Base-by-base conservation (phyloP, 2,888 invertebrate genomes). In the Embidobia sp. region DNA sequence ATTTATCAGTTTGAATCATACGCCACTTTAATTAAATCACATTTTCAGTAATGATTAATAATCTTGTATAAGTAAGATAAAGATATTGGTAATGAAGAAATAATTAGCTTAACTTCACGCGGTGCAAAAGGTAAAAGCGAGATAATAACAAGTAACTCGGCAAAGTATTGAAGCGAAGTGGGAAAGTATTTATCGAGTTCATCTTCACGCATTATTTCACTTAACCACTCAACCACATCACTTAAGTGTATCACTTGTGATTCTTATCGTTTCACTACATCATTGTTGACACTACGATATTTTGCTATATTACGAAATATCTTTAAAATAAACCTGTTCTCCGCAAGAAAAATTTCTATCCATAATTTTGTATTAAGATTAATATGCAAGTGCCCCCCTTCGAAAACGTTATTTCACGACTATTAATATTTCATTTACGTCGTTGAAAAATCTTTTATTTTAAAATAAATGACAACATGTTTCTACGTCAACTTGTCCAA, bases 141-240 rank as follows among this genome's bases (percentile, higher is more conserved):
- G 10, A 35, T 49, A 22, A 51, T 37, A 16, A 26, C 22, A 22
- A 22, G 27, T 27, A 27, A 27, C 55, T 15, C 15, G 11, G 27
- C 26, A 11, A 27, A 37, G 26, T 27, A 57, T 51, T 13, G 22
- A 22, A 51, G 22, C 22, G 35, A 42, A 59, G 26, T 15, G 13
- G 33, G 22, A 59, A 31, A 59, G 33, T 44, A 13, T 27, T 46
- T 59, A 59, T 59, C 59, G 44, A 29, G 22, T 46, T 46, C 46
- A 46, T 59, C 46, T 59, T 59, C 46, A 59, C 59, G 46, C 59
- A 46, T 59, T 59, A 59, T 59, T 59, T 59, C 59, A 59, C 59
- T 59, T 59, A 59, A 59, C 33, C 46, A 46, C 46, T 46, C 59
- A 44, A n/a, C 57, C 42, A 31, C 57, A 31, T 55, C 37, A 40